phyloP scores from a whole-genome alignment of 2,888 invertebrate species.

The Lucinisca nassula region DNA sequence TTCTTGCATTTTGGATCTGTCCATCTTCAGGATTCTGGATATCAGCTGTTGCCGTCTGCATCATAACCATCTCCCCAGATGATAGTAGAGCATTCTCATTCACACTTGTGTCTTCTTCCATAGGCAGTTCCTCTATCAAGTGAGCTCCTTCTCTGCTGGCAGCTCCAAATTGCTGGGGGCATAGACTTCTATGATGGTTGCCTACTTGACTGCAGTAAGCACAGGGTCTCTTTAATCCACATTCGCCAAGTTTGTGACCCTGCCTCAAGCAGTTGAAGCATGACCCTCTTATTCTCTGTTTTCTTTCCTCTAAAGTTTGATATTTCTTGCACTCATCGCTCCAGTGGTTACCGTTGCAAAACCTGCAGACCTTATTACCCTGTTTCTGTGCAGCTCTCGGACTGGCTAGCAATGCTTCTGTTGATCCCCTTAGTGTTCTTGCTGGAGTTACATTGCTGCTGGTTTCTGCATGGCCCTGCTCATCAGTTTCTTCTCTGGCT shows the following conservation, averaged over 20 bases:
- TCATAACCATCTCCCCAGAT: slow-evolving; percentile 15
- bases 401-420: neutral
- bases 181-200: neutral
- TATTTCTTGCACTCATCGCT: slow-evolving; percentile 16
- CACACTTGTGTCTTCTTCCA: neutral
- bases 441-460: neutral
- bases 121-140: neutral
- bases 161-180: neutral
- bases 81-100: slow-evolving; percentile 24
- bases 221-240: neutral
- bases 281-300: neutral
- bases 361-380: neutral
- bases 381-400: neutral
- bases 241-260: neutral
- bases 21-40: neutral
- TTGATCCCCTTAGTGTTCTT: neutral
- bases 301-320: neutral
- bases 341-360: slow-evolving; percentile 9
- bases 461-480: neutral
- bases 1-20: neutral
- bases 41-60: slow-evolving; percentile 12
- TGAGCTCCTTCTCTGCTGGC: neutral
- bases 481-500: neutral
- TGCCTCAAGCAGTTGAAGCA: neutral
- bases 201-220: neutral